Evolutionary conservation across 2,888 invertebrate genomes (phyloP).

Genomic region (Thereva nobilitata): DNA sequence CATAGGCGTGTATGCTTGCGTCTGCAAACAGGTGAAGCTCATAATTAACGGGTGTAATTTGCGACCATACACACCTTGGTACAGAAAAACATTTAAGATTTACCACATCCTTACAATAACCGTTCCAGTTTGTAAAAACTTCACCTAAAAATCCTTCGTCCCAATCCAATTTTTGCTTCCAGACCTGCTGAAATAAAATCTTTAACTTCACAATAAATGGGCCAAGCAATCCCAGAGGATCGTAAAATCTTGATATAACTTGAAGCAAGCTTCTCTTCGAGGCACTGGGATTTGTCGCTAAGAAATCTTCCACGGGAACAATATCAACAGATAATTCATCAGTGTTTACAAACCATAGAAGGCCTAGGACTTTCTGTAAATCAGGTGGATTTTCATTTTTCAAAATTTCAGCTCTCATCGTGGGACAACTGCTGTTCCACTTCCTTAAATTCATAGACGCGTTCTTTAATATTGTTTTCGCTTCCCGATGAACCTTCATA

Average conservation of each 20-base stretch:
- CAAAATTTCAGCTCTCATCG: slow-evolving; percentile 5
- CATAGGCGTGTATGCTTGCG: slow-evolving; percentile 34
- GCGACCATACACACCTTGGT: not conserved
- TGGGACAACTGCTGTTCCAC: slow-evolving; percentile 21
- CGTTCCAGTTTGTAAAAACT: slow-evolving; percentile 17
- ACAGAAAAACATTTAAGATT: not conserved
- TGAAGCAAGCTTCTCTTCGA: slow-evolving; percentile 24
- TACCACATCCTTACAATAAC: not conserved
- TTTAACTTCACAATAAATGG: slow-evolving; percentile 19
- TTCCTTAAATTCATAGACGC: slow-evolving; percentile 31
- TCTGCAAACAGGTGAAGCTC: slow-evolving; percentile 35
- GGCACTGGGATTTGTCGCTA: not conserved
- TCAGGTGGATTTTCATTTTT: not conserved
- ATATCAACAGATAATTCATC: slow-evolving; percentile 33
- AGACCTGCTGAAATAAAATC: slow-evolving; percentile 30
- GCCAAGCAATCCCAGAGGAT: slow-evolving; percentile 16
- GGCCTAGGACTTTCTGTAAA: slow-evolving; percentile 22
- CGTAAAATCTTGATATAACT: slow-evolving; percentile 24
- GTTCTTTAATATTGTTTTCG: slow-evolving; percentile 9
- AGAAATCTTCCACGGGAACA: slow-evolving; percentile 14
- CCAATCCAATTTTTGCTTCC: slow-evolving; percentile 27
- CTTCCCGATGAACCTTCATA: not conserved
- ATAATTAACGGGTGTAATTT: not conserved
- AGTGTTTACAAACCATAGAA: slow-evolving; percentile 22
- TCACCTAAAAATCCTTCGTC: slow-evolving; percentile 24